These are phyloP conservation scores for Pantala flavescens DNA, from an alignment of 1,140 invertebrate species.

Conservation along the genomic window DNA sequence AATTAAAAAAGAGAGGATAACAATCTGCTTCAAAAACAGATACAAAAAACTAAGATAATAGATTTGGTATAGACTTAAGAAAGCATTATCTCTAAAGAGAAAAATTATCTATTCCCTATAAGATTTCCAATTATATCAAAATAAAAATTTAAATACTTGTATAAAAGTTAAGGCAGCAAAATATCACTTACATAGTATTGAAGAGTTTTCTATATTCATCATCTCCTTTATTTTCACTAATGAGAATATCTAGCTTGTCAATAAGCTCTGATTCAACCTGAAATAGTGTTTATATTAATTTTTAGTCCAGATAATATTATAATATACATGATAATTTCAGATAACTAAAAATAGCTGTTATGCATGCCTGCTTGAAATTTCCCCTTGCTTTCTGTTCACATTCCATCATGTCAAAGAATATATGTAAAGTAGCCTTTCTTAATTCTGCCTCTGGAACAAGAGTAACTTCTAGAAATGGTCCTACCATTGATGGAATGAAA, in stretches of 20 bases:
- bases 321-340: neutral
- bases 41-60: too few species aligned
- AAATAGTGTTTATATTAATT: constrained; percentile 19
- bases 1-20: too few species aligned
- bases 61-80: too few species aligned
- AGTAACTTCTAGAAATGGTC: constrained; percentile 87
- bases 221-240: constrained; percentile 88
- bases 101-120: too few species aligned
- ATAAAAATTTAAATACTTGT: too few species aligned
- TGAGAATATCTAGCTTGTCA: constrained; percentile 83
- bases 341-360: neutral
- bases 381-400: constrained; percentile 74
- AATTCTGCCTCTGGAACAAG: constrained; percentile 80
- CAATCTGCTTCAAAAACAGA: too few species aligned
- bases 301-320: neutral
- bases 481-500: constrained; percentile 88
- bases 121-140: too few species aligned
- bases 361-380: constrained; percentile 60
- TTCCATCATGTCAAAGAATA: constrained; percentile 97
- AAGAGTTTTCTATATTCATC: constrained; percentile 85
- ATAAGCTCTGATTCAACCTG: constrained; percentile 83
- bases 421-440: constrained; percentile 80
- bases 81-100: too few species aligned
- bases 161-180: too few species aligned
- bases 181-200: constrained; percentile 77